Evolutionary conservation across 2,888 invertebrate genomes (phyloP), one percentile per base, ranked within the genome.

Genomic region (Lasioglossum lativentre): DNA sequence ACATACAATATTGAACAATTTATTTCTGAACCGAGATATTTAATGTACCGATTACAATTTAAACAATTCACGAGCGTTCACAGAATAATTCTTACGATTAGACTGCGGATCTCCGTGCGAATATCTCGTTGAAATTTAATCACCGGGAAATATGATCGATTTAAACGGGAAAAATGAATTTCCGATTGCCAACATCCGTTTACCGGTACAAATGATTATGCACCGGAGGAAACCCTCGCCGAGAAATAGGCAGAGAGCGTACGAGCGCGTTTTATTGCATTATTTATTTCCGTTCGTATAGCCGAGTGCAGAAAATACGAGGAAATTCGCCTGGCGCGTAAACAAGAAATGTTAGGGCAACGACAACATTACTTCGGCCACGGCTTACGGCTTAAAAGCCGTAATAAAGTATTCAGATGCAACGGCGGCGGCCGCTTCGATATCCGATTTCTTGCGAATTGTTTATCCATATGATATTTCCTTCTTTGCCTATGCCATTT

Each of bases 211-310:
- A n/a, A 73, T 47, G 23, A 74, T 52, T 45, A 34, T 27, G 27
- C 14, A 3, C 40, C 16, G 27, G 16, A n/a, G n/a, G 19, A 52
- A 27, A 73, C 71, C 73, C 81, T 56, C 56, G 40, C 73, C 34
- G 14, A 47, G 14, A 27, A 10, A 30, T 27, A 14, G 42, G 19
- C 42, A n/a, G n/a, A 5, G 19, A 4, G 34, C 34, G 12, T n/a
- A 66, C 34, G 3, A 8, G 47, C 34, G 14, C 56, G 34, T 52
- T 70, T 80, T 56, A 56, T 59, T 45, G 27, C 56, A 59, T 75
- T 42, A 45, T 68, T 83, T 75, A 80, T 71, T 80, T 10, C 8
- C 59, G n/a, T 38, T 40, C 40, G 45, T 45, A 45, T 30, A 27
- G 30, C 27, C 16, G 8, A 6, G 52, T 16, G 12, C n/a, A 30